Conservation (phyloP, 2,888 invertebrate genomes). For the Agelastica alni region DNA sequence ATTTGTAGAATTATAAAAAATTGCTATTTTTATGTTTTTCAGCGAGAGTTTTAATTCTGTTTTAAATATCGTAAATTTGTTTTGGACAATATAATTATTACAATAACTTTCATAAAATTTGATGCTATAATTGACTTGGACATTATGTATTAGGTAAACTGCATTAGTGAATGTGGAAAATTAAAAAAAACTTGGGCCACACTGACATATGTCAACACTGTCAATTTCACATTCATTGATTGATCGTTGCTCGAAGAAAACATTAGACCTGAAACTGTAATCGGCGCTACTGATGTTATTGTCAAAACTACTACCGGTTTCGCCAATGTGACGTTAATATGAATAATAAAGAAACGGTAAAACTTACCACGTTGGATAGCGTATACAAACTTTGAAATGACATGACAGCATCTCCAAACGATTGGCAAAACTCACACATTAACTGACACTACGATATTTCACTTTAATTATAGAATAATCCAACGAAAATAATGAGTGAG, state of each 20-base stretch:
- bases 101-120: too few relatives aligned
- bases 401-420: slow-evolving; percentile 32
- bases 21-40: too few relatives aligned
- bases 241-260: slow-evolving; percentile 9
- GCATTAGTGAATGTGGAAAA: too few relatives aligned
- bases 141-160: too few relatives aligned
- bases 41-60: too few relatives aligned
- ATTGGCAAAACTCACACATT: slow-evolving; percentile 18
- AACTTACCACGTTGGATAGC: slow-evolving; percentile 37
- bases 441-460: slow-evolving; percentile 31
- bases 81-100: too few relatives aligned
- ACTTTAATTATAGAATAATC: slow-evolving; percentile 24
- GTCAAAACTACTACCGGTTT: slow-evolving; percentile 8
- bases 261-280: background rate
- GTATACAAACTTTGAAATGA: slow-evolving; percentile 25
- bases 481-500: slow-evolving; percentile 29
- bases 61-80: too few relatives aligned
- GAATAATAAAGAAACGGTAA: slow-evolving; percentile 16
- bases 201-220: slow-evolving; percentile 20
- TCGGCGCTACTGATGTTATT: slow-evolving; percentile 18
- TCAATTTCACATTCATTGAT: slow-evolving; percentile 17
- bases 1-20: too few relatives aligned
- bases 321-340: slow-evolving; percentile 18
- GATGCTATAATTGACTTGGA: too few relatives aligned
- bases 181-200: too few relatives aligned